phyloP scores from a whole-genome alignment of 2,888 invertebrate species.

The Ochlodes sylvanus region DNA sequence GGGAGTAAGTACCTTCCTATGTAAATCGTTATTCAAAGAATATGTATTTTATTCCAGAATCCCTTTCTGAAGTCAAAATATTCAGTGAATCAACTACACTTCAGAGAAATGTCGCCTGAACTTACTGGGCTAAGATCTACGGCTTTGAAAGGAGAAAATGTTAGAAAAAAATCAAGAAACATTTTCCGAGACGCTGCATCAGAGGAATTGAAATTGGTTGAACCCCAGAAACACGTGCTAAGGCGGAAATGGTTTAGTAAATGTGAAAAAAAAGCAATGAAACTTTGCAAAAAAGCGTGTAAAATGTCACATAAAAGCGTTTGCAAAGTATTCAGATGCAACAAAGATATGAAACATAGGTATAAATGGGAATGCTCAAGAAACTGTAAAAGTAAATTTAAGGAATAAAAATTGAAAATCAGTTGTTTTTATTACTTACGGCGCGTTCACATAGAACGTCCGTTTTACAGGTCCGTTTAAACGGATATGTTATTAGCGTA shows the following conservation, averaged over 20 bases:
- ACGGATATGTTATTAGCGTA: too few relatives aligned
- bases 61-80: constrained; percentile 25
- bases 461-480: too few relatives aligned
- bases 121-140: neutral
- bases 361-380: constrained; percentile 56
- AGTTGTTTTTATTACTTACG: too few relatives aligned
- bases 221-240: constrained; percentile 41
- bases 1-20: too few relatives aligned
- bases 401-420: neutral
- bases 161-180: too few relatives aligned
- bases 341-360: constrained; percentile 47
- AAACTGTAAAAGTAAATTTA: constrained; percentile 50
- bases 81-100: constrained; percentile 8
- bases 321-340: constrained; percentile 52
- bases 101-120: neutral
- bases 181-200: constrained; percentile 16
- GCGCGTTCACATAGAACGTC: too few relatives aligned
- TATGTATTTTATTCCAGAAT: constrained; percentile 30
- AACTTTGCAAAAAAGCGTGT: constrained; percentile 54
- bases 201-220: constrained; percentile 39
- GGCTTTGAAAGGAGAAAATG: neutral
- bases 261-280: constrained; percentile 51
- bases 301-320: constrained; percentile 44
- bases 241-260: constrained; percentile 48
- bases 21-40: too few relatives aligned